Evolutionary conservation across 2,797 vertebrate species (phyloP).

Genomic region (Ispidina picta): DNA sequence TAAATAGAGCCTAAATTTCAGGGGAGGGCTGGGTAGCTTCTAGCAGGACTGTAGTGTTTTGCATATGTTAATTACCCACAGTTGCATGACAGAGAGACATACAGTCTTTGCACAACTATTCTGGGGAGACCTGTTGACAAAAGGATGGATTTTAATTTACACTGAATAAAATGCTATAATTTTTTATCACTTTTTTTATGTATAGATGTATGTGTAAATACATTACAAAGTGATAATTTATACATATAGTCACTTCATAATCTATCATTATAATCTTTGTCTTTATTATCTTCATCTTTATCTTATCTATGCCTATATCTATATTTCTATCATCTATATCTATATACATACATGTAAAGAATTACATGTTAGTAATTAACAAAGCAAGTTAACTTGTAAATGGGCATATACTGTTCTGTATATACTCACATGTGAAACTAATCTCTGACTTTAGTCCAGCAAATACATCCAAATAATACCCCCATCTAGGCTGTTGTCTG

Average conservation of each 20-base stretch:
- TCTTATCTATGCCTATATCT: neutral
- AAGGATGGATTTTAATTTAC: conserved; percentile 70
- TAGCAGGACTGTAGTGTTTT: conserved; percentile 78
- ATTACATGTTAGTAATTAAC: neutral
- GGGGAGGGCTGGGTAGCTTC: conserved; percentile 80
- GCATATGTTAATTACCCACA: conserved; percentile 79
- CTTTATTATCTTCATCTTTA: neutral
- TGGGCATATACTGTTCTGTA: neutral
- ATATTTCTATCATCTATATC: neutral
- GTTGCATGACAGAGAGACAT: conserved; percentile 72
- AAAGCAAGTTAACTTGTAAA: neutral
- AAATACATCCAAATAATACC: neutral
- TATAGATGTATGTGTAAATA: neutral
- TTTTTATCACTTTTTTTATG: conserved; percentile 41
- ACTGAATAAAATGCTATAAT: neutral
- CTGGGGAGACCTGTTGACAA: conserved; percentile 73
- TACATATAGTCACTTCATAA: neutral
- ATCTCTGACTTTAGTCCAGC: neutral
- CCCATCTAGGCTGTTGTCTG: neutral
- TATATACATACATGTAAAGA: neutral
- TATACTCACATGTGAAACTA: neutral
- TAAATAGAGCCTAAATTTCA: conserved; percentile 84
- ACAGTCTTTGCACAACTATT: conserved; percentile 66
- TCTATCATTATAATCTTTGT: neutral
- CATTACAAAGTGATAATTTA: neutral